A percentile compares a stretch with the other conserved stretches of the same genome.
These are phyloP conservation scores for Chauna torquata DNA, from an alignment of 2,113 vertebrate genomes.

Conservation along the genomic window DNA sequence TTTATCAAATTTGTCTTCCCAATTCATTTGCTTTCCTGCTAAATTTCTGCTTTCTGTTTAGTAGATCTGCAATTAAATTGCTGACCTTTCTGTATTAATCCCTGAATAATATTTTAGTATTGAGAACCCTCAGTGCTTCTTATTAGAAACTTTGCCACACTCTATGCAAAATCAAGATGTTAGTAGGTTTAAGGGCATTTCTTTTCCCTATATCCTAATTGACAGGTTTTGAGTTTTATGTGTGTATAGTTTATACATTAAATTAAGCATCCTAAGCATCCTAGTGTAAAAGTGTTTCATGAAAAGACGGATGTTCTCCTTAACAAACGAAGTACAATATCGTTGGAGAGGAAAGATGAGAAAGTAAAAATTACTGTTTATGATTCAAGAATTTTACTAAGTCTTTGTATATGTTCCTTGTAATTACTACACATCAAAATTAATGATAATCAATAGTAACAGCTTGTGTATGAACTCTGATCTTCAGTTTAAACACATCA, in stretches of 20 bases:
- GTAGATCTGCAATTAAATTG: background rate
- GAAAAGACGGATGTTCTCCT: background rate
- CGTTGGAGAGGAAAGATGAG: background rate
- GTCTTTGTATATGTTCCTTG: background rate
- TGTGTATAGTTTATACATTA: background rate
- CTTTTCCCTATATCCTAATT: background rate
- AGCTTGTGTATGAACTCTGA: background rate
- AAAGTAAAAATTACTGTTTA: background rate
- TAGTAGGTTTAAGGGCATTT: background rate
- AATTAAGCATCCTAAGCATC: background rate
- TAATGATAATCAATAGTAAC: background rate
- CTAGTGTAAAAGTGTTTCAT: background rate
- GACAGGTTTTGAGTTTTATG: background rate
- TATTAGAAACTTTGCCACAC: background rate
- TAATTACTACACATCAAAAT: background rate
- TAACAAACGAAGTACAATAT: background rate
- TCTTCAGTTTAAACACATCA: background rate
- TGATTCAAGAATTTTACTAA: background rate
- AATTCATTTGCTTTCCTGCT: background rate
- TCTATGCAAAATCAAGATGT: background rate
- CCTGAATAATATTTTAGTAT: background rate
- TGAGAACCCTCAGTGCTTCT: background rate
- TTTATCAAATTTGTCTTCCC: background rate
- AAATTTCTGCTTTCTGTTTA: background rate
- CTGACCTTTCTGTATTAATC: background rate